Evolutionary conservation across 2,113 vertebrate genomes (phyloP).

Genomic region (Anseranas semipalmata): DNA sequence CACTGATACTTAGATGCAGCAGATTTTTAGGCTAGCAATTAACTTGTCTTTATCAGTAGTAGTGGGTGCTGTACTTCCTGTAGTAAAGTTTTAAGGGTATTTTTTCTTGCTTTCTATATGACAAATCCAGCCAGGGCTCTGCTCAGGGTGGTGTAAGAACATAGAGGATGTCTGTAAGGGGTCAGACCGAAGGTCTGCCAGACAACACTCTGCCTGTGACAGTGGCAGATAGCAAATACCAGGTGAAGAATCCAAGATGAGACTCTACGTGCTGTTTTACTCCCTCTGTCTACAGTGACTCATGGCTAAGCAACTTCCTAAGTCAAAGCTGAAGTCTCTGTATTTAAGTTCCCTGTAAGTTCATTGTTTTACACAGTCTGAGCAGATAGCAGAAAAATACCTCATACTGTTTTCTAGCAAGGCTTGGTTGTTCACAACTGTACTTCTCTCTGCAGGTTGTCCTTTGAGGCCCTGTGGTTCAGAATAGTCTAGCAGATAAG

Average conservation of each 20-base stretch:
- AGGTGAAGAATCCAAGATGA: too few species aligned
- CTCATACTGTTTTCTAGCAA: not conserved
- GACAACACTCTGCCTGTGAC: not conserved
- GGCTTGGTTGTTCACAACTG: not conserved
- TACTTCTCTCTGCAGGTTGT: not conserved
- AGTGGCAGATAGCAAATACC: not conserved
- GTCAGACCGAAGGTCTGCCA: too few species aligned
- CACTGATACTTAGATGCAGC: not conserved
- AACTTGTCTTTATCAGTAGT: not conserved
- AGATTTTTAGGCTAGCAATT: conserved; percentile 28
- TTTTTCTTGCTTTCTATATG: not conserved
- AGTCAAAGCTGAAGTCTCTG: not conserved
- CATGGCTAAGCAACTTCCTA: not conserved
- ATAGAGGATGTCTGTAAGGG: not conserved
- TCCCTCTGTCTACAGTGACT: too few species aligned
- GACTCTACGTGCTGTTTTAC: not conserved
- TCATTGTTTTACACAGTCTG: not conserved
- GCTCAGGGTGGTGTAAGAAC: not conserved
- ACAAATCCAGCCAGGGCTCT: not conserved
- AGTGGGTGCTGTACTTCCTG: not conserved
- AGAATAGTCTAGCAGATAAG: not conserved
- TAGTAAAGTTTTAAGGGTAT: not conserved
- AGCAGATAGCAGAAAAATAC: not conserved
- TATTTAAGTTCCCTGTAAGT: not conserved
- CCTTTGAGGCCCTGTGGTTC: not conserved